phyloP scores from a whole-genome alignment of 2,888 invertebrate genomes.

The Hyalella azteca region DNA sequence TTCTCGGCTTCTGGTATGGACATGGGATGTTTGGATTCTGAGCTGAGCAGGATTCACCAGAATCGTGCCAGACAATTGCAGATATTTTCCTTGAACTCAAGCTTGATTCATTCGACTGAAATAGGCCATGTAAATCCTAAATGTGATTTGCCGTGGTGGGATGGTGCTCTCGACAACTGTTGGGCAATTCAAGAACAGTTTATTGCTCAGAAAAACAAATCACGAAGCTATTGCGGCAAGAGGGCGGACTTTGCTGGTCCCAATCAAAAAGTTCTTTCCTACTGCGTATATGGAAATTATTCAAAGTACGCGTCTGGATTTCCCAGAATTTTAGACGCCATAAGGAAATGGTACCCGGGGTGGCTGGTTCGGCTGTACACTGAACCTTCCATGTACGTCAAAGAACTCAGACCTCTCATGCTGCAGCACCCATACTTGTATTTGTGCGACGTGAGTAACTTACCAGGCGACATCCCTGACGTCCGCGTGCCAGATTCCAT shows the following conservation, averaged over 20 bases:
- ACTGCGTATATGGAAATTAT: neutral
- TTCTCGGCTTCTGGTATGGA: too few relatives aligned
- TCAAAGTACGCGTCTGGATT: neutral
- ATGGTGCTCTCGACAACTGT: neutral
- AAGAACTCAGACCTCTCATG: neutral
- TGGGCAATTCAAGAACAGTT: too few relatives aligned
- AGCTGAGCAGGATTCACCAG: too few relatives aligned
- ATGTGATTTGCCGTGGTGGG: neutral
- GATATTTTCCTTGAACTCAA: too few relatives aligned
- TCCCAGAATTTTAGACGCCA: neutral
- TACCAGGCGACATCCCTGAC: neutral
- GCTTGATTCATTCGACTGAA: too few relatives aligned
- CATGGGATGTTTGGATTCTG: too few relatives aligned
- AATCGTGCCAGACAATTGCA: too few relatives aligned
- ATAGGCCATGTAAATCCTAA: too few relatives aligned
- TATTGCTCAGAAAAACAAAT: neutral
- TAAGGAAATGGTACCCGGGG: neutral
- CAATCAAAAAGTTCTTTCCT: neutral
- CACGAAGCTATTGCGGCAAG: neutral
- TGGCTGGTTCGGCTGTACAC: neutral
- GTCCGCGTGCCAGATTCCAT: neutral
- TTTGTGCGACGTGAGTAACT: neutral
- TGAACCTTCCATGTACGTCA: neutral
- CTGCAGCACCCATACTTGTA: neutral
- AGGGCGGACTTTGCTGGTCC: neutral